Evolutionary conservation across 2,888 invertebrate species (phyloP), one percentile per base, ranked within the genome.

Genomic region (Cryptocephalus moraei): DNA sequence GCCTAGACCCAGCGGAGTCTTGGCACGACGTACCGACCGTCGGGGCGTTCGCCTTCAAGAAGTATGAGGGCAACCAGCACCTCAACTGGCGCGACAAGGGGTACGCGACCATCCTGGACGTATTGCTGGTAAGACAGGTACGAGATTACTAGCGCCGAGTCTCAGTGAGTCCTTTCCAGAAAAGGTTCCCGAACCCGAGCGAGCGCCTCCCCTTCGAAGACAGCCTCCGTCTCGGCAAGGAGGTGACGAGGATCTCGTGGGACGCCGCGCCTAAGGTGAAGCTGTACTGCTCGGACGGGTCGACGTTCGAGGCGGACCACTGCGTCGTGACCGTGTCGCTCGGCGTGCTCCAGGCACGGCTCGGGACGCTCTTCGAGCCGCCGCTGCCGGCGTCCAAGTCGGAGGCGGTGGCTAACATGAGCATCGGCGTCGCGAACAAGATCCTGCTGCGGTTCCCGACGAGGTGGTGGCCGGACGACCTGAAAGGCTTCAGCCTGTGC

Each of bases 51-150:
- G 78, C 82, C 52, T 83, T 81, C 61, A 74, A 79, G 76, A 69
- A 72, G 0, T 86, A 86, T 62, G 80, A 82, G 8, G 91, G 91
- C 0, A 80, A 87, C 60, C 69, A 72, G 11, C 66, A 82, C 56
- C 70, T 85, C 4, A 80, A 84, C 60, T 91, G 88, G 90, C 85
- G 82, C 56, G 76, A 79, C 45, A 77, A 74, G 50, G 88, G 88
- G 1, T 90, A 78, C 62, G 75, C 72, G 51, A 81, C 74, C 1
- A 70, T 90, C 49, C 68, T 91, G 42, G 77, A 83, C 56, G 60
- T 88, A 41, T 70, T 91, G 51, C 74, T 80, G 78, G 86, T 85
- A 60, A 56, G 49, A 39, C n/a, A n/a, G n/a, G n/a, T n/a, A n/a
- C n/a, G n/a, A n/a, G n/a, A n/a, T n/a, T n/a, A 38, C 32, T 8